Percentiles rank a stretch among this genome's conserved stretches.
phyloP scores from a whole-genome alignment of 2,888 invertebrate species.

The Campaea margaritaria region DNA sequence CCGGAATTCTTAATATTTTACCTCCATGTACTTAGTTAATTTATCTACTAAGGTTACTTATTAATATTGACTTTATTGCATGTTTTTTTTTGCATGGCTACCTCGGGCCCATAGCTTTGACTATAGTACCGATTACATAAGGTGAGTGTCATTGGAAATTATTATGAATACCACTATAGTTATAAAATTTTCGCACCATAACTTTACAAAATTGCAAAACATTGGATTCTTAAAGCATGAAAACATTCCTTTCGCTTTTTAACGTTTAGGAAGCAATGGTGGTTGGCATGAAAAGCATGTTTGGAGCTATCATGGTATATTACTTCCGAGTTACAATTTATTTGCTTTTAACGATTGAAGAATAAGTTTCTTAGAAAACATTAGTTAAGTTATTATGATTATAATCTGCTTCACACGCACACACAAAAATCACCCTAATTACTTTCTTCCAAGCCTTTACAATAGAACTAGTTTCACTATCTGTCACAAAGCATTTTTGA shows the following conservation, averaged over 20 bases:
- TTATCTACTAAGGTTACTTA: constrained; percentile 6
- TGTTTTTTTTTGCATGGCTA: constrained; percentile 84
- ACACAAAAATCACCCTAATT: neutral
- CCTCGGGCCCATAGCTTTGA: constrained; percentile 80
- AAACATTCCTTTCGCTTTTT: neutral
- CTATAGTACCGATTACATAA: constrained; percentile 76
- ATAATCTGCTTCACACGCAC: too few relatives aligned
- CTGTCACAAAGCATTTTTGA: too few relatives aligned
- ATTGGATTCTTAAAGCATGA: neutral
- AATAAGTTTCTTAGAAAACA: too few relatives aligned
- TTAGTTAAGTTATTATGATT: too few relatives aligned
- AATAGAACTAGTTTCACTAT: too few relatives aligned
- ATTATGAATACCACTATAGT: neutral
- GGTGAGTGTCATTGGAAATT: constrained; percentile 62
- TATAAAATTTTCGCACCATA: neutral
- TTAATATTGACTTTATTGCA: constrained; percentile 63
- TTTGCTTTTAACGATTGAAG: too few relatives aligned
- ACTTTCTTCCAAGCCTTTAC: constrained; percentile 5
- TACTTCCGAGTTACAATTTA: too few relatives aligned
- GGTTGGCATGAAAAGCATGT: neutral
- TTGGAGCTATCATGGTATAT: too few relatives aligned
- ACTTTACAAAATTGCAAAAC: neutral
- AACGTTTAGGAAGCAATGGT: neutral
- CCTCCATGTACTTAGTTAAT: too few relatives aligned
- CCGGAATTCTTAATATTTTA: neutral